Percentiles rank a stretch among this genome's conserved stretches.
phyloP scores from a whole-genome alignment of 2,888 invertebrate species.

The Eudemis profundana region DNA sequence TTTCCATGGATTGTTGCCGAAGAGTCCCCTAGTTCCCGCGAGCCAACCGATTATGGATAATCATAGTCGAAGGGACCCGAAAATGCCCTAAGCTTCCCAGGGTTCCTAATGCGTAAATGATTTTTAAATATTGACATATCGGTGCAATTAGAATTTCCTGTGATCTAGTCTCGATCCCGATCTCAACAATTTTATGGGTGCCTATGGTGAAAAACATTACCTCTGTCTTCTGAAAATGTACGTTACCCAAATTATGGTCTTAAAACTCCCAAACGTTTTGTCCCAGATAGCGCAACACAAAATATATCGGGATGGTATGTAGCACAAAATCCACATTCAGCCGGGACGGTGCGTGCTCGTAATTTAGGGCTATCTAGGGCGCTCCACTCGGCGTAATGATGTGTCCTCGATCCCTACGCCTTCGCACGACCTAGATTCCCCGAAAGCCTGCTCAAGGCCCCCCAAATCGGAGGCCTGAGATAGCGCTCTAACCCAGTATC shows the following conservation, averaged over 20 bases:
- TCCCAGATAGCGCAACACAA: slow-evolving; percentile 17
- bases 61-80: no score
- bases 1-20: no score
- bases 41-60: no score
- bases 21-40: no score
- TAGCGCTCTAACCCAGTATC: slow-evolving; percentile 19
- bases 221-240: neutral
- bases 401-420: slow-evolving; percentile 62
- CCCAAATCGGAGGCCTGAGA: slow-evolving; percentile 10
- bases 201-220: no score
- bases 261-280: slow-evolving; percentile 8
- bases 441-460: slow-evolving; percentile 42
- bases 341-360: slow-evolving; percentile 33
- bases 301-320: slow-evolving; percentile 45
- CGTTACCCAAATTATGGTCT: neutral
- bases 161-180: no score
- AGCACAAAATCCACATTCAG: slow-evolving; percentile 50
- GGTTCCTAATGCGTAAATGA: no score
- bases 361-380: slow-evolving; percentile 52
- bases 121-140: no score
- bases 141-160: no score
- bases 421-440: slow-evolving; percentile 49
- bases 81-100: no score
- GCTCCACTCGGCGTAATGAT: slow-evolving; percentile 52
- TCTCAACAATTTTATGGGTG: no score